A percentile compares a stretch with the other conserved stretches of the same genome.
These are phyloP conservation scores for Pandemis cinnamomeana DNA, from an alignment of 2,888 invertebrate species.

Conservation along the genomic window DNA sequence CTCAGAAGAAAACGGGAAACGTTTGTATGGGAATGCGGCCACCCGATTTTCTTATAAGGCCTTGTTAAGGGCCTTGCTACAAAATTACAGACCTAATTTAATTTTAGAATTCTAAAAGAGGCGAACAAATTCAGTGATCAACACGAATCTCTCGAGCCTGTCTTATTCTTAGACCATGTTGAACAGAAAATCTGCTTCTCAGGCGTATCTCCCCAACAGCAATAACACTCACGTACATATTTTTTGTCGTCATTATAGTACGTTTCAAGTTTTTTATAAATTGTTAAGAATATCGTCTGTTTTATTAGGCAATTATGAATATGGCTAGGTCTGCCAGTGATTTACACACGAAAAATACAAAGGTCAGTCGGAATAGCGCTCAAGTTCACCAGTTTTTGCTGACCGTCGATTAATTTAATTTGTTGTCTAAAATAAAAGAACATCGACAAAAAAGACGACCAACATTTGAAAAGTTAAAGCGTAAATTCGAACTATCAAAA, in stretches of 20 bases:
- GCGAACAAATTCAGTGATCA: too few species aligned
- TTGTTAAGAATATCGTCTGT: neutral
- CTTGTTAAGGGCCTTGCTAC: too few species aligned
- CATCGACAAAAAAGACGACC: neutral
- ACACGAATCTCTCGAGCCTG: too few species aligned
- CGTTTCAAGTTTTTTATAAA: slow-evolving; percentile 1
- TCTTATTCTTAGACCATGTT: neutral
- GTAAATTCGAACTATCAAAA: neutral
- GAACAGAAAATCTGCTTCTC: neutral
- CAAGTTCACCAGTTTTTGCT: slow-evolving; percentile 13
- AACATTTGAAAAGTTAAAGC: neutral
- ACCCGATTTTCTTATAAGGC: too few species aligned
- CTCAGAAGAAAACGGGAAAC: too few species aligned
- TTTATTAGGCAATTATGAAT: neutral
- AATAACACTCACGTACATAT: neutral
- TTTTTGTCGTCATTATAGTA: neutral
- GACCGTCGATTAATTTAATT: slow-evolving; percentile 17
- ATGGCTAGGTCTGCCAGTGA: neutral
- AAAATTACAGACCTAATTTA: too few species aligned
- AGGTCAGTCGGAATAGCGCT: neutral
- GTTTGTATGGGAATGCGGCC: too few species aligned
- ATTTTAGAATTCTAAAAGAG: too few species aligned
- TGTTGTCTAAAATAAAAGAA: slow-evolving; percentile 8
- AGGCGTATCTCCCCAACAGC: neutral
- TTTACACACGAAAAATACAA: neutral